phyloP scores from a whole-genome alignment of 2,888 invertebrate genomes.

The Eristalis tenax region DNA sequence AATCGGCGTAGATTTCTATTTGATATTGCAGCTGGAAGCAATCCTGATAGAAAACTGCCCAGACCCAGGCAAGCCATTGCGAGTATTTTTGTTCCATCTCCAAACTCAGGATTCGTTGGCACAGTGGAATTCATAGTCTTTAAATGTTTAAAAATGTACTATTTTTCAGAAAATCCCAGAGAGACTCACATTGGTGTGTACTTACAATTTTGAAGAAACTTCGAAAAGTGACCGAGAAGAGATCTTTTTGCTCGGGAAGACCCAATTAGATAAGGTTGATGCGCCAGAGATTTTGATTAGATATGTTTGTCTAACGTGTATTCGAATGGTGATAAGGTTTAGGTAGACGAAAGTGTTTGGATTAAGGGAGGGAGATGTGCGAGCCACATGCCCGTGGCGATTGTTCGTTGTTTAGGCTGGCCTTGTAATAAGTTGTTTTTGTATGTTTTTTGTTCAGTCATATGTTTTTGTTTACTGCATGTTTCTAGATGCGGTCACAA shows the following conservation, averaged over 20 bases:
- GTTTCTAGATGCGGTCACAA: not conserved
- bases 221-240: not conserved
- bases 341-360: not conserved
- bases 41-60: conserved; percentile 87
- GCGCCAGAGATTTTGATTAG: conserved; percentile 10
- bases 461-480: not conserved
- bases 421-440: not conserved
- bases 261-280: conserved; percentile 44
- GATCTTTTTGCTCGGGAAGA: conserved; percentile 10
- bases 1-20: conserved; percentile 83
- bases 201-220: conserved; percentile 10
- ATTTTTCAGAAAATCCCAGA: not conserved
- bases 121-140: conserved; percentile 36
- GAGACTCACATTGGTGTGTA: conserved; percentile 11
- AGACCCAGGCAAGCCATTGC: conserved; percentile 86
- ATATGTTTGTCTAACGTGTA: not conserved
- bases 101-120: conserved; percentile 61
- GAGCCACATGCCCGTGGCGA: not conserved
- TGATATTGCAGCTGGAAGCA: conserved; percentile 86
- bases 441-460: not conserved
- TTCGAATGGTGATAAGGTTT: conserved; percentile 1
- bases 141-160: not conserved
- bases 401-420: not conserved
- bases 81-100: conserved; percentile 84
- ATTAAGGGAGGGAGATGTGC: not conserved